A percentile compares a stretch with the other conserved stretches of the same genome.
These are phyloP conservation scores for Drosophila parvula DNA, from an alignment of 1,140 invertebrate genomes.

Conservation along the genomic window DNA sequence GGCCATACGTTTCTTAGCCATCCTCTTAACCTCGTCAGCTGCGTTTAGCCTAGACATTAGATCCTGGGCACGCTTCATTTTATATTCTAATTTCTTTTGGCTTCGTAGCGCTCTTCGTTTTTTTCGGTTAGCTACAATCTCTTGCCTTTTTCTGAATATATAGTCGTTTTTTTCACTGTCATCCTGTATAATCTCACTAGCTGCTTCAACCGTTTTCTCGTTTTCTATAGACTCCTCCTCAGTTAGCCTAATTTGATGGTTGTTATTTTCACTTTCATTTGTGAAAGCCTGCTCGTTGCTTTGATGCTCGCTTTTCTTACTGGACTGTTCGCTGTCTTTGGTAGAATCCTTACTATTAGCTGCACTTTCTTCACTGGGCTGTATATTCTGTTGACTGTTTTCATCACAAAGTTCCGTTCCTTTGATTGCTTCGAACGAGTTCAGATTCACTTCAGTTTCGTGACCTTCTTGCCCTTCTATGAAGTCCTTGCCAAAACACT, in stretches of 20 bases:
- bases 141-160: neutral
- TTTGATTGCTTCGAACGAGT: neutral
- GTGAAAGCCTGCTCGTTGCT: neutral
- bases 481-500: conserved; percentile 69
- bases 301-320: neutral
- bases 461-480: neutral
- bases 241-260: neutral
- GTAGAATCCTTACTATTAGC: conserved; percentile 2
- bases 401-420: neutral
- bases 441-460: neutral
- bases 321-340: conserved; percentile 1
- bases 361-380: neutral
- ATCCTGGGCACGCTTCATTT: conserved; percentile 32
- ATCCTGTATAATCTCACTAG: neutral
- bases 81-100: neutral
- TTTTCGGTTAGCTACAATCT: neutral
- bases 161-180: too few relatives aligned
- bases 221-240: neutral
- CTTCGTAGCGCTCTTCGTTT: neutral
- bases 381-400: too few relatives aligned
- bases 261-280: neutral
- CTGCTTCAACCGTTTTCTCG: neutral
- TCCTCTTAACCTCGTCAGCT: conserved; percentile 27
- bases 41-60: conserved; percentile 42
- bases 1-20: neutral